Evolutionary conservation across 2,888 invertebrate genomes (phyloP).

Genomic region (Tupiocoris notatus): DNA sequence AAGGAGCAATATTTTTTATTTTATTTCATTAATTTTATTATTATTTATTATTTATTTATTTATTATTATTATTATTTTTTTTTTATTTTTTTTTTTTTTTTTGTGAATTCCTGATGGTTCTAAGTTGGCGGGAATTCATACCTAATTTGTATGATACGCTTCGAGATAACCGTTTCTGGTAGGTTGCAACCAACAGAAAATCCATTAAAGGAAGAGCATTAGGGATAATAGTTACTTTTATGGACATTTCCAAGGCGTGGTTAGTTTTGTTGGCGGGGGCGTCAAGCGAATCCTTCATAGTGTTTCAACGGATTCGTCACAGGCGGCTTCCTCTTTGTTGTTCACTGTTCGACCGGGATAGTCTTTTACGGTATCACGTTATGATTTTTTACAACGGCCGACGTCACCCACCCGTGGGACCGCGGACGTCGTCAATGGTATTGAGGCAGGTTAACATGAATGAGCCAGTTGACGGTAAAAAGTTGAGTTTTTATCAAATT

Average conservation of each 20-base stretch:
- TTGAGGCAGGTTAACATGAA: slow-evolving; percentile 41
- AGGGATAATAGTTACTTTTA: slow-evolving; percentile 33
- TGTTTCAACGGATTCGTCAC: slow-evolving; percentile 30
- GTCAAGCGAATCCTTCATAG: slow-evolving; percentile 32
- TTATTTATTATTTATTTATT: no score
- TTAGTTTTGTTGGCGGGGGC: slow-evolving; percentile 4
- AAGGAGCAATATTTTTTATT: no score
- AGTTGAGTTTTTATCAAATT: not conserved
- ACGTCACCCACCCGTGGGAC: slow-evolving; percentile 29
- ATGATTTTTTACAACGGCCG: slow-evolving; percentile 35
- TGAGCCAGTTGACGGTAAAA: not conserved
- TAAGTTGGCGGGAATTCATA: no score
- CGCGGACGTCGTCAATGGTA: slow-evolving; percentile 28
- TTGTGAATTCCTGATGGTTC: no score
- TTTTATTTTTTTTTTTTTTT: no score
- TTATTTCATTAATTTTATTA: no score
- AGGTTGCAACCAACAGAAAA: no score
- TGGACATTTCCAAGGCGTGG: slow-evolving; percentile 31
- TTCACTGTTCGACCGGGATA: slow-evolving; percentile 3
- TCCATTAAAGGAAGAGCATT: not conserved
- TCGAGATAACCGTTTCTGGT: no score
- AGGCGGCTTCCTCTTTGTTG: slow-evolving; percentile 26
- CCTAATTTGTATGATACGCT: no score
- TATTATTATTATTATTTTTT: no score
- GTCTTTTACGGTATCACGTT: slow-evolving; percentile 39